These are phyloP conservation scores for Megamerina dolium DNA, from an alignment of 2,888 invertebrate genomes.

Conservation along the genomic window DNA sequence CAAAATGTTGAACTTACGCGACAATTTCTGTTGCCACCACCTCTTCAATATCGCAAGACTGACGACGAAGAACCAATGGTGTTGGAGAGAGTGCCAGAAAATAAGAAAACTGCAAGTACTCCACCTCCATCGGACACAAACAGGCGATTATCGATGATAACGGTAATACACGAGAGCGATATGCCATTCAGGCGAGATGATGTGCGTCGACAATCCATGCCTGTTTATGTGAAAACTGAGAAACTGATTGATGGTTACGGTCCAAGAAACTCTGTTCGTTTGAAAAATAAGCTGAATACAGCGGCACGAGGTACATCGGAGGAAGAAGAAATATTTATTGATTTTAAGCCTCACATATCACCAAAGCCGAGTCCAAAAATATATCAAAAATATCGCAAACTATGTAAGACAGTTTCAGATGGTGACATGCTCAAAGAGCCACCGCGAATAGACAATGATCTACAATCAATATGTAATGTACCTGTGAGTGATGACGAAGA, in stretches of 20 bases:
- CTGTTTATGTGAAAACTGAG: conserved; percentile 38
- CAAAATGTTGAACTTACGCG: conserved; percentile 32
- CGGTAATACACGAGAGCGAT: conserved; percentile 19
- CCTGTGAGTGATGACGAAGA: conserved; percentile 9
- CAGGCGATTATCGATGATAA: conserved; percentile 38
- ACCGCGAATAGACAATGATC: neutral
- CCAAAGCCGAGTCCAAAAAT: conserved; percentile 48
- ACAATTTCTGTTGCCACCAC: conserved; percentile 34
- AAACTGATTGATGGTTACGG: conserved; percentile 37
- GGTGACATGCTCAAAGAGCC: conserved; percentile 1
- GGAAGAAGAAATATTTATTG: conserved; percentile 77
- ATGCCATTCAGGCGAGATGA: conserved; percentile 39
- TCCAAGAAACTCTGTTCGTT: conserved; percentile 31
- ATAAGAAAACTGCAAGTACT: conserved; percentile 19
- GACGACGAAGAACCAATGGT: conserved; percentile 30
- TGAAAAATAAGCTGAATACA: conserved; percentile 17
- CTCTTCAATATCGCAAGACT: conserved; percentile 34
- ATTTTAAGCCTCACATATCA: conserved; percentile 73
- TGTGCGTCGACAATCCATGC: conserved; percentile 40
- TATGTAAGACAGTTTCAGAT: conserved; percentile 12
- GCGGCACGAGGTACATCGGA: conserved; percentile 38
- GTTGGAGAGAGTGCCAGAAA: conserved; percentile 22
- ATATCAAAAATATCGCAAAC: conserved; percentile 23
- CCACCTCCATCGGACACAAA: conserved; percentile 3
- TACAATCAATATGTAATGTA: neutral